Base-by-base conservation (phyloP, 2,113 vertebrate species). In the Halichoeres trimaculatus region DNA sequence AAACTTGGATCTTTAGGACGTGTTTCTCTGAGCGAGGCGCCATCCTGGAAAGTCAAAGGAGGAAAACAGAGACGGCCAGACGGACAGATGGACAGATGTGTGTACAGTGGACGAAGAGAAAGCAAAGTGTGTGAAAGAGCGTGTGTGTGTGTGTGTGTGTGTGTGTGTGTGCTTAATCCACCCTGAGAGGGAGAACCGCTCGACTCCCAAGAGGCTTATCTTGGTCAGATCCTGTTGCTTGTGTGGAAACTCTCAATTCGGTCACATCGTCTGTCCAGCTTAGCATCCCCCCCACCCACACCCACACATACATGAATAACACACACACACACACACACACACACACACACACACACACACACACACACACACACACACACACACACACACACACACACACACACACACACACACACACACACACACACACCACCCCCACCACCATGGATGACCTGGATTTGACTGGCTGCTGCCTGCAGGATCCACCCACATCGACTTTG, bases 161-260 rank as follows among this genome's bases (percentile, higher is more conserved):
- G 30, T 30, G 38, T 72, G 67, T 75, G 74, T 71, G n/a, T 35
- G 59, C 56, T 66, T 91, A 91, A 91, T 89, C 89, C 60, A 10
- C 53, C 70, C 81, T 70, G 74, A 87, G 84, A 89, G 79, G 83
- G 78, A 83, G 61, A 70, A 79, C 79, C 23, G 61, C 82, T 72
- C 45, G 26, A 75, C 70, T 90, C 83, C 85, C 89, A 82, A 90
- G 86, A 90, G 91, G 91, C 87, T 90, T 92, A 91, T 85, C 80
- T 86, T 88, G 70, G 85, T 85, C 74, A 74, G 80, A 88, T 90
- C 66, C 88, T 78, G 77, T 85, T 88, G 87, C 85, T 78, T 78
- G 65, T 81, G 87, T 88, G 82, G 75, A 85, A 89, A 90, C 70
- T 90, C 84, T 81, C 74, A 61, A 76, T 78, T 88, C 62, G 53